Evolutionary conservation across 2,888 invertebrate genomes (phyloP), one percentile per base, ranked within the genome.

Genomic region (Isoperla grammatica): DNA sequence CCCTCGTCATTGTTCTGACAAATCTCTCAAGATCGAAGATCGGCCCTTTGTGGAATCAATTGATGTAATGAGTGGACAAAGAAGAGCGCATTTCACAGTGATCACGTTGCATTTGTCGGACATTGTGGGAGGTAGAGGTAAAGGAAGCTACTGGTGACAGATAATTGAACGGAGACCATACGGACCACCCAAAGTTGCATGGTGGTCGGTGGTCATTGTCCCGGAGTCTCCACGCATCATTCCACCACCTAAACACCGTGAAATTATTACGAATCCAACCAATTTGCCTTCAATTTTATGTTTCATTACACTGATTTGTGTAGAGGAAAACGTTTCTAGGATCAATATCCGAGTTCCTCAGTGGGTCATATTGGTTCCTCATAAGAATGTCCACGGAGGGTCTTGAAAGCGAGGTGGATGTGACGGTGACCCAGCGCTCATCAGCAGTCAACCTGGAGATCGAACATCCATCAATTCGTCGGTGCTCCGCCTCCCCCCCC

Each of bases 391-490:
- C n/a, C n/a, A n/a, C n/a, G n/a, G n/a, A n/a, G 46, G 17, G 17
- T 22, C 12, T n/a, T n/a, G n/a, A 46, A 46, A 46, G 4, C 22
- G 29, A 29, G 29, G 29, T 6, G 29, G 4, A n/a, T n/a, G 4
- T 29, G 29, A 6, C 8, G 29, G 29, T 29, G 29, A 29, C 42
- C n/a, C 12, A 4, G 5, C 17, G 17, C 45, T 60, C 60, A 62
- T 60, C 62, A 60, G 62, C 55, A 62, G 60, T 57, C 62, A 15
- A 45, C 12, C 20, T 43, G 54, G 40, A 40, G 42, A 57, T 59
- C 42, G 53, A 58, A 56, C 63, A 61, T 63, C 61, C 61, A 61
- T 61, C 61, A 63, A 45, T 46, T 29, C 56, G 29, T 29, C 29
- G 29, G 17, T 15, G 17, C 20, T 29, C 19, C 8, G 20, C 20